These are phyloP conservation scores for Poicephalus meyeri DNA, from an alignment of 2,113 vertebrate species.

Conservation along the genomic window DNA sequence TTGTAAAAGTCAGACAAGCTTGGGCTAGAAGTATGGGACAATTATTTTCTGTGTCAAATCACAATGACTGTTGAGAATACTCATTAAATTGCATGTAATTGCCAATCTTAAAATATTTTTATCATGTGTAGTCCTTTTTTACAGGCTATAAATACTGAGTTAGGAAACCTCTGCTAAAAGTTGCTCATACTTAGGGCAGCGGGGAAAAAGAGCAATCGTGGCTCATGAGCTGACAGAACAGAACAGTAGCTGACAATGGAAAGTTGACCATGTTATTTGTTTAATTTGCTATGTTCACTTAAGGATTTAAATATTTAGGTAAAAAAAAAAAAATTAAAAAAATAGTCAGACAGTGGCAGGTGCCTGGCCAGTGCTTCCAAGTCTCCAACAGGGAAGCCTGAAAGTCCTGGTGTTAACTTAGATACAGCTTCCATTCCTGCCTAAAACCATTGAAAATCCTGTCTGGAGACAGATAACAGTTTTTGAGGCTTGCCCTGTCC, in stretches of 20 bases:
- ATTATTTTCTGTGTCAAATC: slow-evolving; percentile 29
- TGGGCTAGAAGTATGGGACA: not conserved
- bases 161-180: not conserved
- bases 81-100: not conserved
- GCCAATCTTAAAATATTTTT: slow-evolving; percentile 14
- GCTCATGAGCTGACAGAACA: not conserved
- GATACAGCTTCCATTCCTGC: not conserved
- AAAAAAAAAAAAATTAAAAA: not conserved
- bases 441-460: not conserved
- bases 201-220: not conserved
- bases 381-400: not conserved
- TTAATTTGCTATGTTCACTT: not conserved
- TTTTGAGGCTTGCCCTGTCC: not conserved
- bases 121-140: not conserved
- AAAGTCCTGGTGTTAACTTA: not conserved
- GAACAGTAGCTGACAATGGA: not conserved
- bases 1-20: not conserved
- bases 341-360: not conserved
- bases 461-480: not conserved
- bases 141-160: not conserved
- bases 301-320: not conserved
- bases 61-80: not conserved
- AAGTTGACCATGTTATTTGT: not conserved
- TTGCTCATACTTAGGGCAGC: not conserved
- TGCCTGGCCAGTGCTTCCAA: not conserved